Conservation (phyloP, 2,113 vertebrate genomes). For the Motacilla tschutschensis region DNA sequence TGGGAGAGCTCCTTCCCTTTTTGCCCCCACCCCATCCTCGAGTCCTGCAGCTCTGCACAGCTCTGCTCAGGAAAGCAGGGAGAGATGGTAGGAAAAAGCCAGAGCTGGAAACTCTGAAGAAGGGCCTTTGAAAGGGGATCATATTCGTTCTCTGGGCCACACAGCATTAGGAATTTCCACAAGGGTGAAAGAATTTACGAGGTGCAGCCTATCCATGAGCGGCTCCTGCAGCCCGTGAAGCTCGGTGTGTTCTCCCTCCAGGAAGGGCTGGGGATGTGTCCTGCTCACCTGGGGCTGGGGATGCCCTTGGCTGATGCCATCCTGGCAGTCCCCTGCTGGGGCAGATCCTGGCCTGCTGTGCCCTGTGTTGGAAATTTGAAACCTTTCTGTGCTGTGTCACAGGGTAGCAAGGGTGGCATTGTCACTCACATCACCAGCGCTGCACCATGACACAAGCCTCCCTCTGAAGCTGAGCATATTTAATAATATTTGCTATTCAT, state of each 20-base stretch:
- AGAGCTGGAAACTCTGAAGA: conserved; percentile 58
- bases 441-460: accelerated
- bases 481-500: no score
- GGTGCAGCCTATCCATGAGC: conserved; percentile 1
- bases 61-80: conserved; percentile 18
- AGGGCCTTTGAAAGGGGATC: conserved; percentile 58
- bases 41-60: conserved; percentile 2
- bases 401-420: background rate
- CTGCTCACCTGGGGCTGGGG: background rate
- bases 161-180: conserved; percentile 65
- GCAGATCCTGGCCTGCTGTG: accelerated
- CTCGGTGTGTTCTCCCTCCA: background rate
- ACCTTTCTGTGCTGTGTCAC: background rate
- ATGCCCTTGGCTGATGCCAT: background rate
- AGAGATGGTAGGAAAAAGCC: conserved; percentile 50
- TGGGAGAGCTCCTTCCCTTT: background rate
- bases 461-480: background rate
- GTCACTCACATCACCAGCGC: accelerated
- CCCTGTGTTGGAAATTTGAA: accelerated
- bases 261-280: background rate
- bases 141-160: conserved; percentile 51
- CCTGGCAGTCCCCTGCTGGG: accelerated
- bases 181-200: conserved; percentile 62
- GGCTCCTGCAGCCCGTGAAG: conserved; percentile 27
- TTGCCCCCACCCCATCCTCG: background rate